These are phyloP conservation scores for Cylindroiulus punctatus DNA, from an alignment of 2,888 invertebrate species.

Conservation along the genomic window DNA sequence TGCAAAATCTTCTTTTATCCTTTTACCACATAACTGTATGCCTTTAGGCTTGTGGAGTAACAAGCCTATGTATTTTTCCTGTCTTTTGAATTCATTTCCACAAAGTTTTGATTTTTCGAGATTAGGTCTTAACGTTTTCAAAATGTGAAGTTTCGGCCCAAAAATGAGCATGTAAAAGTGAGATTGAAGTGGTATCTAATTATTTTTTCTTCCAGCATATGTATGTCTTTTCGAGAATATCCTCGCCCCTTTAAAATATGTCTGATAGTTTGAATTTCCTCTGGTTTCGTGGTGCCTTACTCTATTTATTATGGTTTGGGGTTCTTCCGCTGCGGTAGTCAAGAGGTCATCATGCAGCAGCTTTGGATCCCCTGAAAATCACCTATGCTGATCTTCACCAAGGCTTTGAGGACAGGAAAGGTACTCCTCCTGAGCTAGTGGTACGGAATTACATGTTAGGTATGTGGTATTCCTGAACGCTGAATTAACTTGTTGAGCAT, in stretches of 20 bases:
- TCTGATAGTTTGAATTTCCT: not conserved
- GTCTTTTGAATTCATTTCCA: too few relatives aligned
- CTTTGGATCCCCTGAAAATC: slow-evolving; percentile 98
- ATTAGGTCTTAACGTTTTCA: not conserved
- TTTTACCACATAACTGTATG: too few relatives aligned
- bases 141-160: not conserved
- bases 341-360: slow-evolving; percentile 97
- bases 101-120: not conserved
- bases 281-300: not conserved
- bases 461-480: slow-evolving; percentile 70
- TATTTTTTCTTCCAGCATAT: not conserved
- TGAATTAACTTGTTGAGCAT: not conserved
- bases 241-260: not conserved
- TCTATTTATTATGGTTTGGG: slow-evolving; percentile 47
- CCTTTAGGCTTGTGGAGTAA: too few relatives aligned
- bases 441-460: slow-evolving; percentile 95
- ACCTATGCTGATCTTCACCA: slow-evolving; percentile 86
- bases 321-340: slow-evolving; percentile 74
- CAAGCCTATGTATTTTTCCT: too few relatives aligned
- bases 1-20: too few relatives aligned
- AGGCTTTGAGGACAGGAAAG: slow-evolving; percentile 67
- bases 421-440: slow-evolving; percentile 88
- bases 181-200: not conserved
- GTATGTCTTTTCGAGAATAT: not conserved
- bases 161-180: not conserved